Base-by-base conservation (phyloP, 2,797 vertebrate species). In the Masticophis lateralis region DNA sequence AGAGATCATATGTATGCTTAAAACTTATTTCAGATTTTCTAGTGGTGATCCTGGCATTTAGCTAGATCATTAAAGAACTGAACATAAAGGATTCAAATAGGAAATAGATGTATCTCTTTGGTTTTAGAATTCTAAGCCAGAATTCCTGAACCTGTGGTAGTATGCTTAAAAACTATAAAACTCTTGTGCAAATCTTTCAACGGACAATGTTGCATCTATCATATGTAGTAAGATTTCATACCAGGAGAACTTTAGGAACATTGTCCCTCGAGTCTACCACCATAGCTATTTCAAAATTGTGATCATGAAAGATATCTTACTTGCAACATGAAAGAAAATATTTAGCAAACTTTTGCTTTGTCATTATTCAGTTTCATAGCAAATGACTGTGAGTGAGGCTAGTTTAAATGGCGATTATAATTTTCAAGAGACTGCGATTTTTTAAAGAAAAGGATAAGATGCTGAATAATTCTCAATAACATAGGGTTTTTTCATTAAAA, bases 241-340 rank as follows among this genome's bases (percentile, higher is more conserved):
- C 63, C 92, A 0, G 0, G 1, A 90, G 88, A 91, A 1, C 1
- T 55, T 0, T 0, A 89, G 25, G 0, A 0, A 88, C 51, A 79
- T 61, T 5, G 94, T 20, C 28, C 83, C 88, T 14, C 37, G n/a
- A 28, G 79, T 43, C 28, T n/a, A 90, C n/a, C 20, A 79, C n/a
- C 13, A 47, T 3, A n/a, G 47, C 11, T 51, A 89, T 22, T 92
- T 53, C 18, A 86, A 87, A 86, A 37, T 37, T 22, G 3, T 43
- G 1, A 90, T 56, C 59, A 63, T 53, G 28, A 27, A 20, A 88
- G 18, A 37, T 6, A 59, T 25, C 87, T 57, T 59, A 22, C 32
- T 59, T 25, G 22, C 12, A 89, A 43, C 57, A 59, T 47, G 56
- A 60, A 59, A 89, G 14, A n/a, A n/a, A 57, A 56, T 32, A 5